Percentiles rank a stretch among this genome's conserved stretches.
Evolutionary conservation across 2,113 vertebrate genomes (phyloP).

Genomic region (Paratilapia polleni): DNA sequence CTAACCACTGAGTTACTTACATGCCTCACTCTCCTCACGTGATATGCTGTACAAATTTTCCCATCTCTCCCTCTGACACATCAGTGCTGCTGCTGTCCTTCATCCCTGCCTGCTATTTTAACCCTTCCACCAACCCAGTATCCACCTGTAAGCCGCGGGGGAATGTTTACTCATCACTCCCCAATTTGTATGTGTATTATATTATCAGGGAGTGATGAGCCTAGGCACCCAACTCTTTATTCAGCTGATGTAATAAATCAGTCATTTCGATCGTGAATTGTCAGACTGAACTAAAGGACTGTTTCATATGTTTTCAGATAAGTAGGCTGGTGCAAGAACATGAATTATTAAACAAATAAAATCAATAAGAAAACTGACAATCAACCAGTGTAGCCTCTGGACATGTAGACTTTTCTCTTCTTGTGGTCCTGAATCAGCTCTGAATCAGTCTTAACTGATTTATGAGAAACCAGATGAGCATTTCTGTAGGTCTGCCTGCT

Average conservation of each 20-base stretch:
- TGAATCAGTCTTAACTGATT: no score
- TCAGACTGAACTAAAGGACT: no score
- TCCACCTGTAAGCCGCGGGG: background rate
- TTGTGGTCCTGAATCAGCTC: background rate
- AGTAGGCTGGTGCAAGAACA: background rate
- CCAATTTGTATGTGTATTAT: no score
- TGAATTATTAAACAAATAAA: background rate
- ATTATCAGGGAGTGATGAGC: background rate
- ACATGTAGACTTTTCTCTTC: background rate
- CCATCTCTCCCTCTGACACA: background rate
- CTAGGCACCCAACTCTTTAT: background rate
- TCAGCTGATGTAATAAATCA: background rate
- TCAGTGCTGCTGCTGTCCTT: no score
- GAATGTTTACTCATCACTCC: no score
- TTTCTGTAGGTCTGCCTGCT: background rate
- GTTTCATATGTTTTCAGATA: background rate
- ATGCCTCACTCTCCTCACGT: background rate
- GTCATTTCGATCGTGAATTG: background rate
- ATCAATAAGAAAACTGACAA: background rate
- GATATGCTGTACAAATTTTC: background rate
- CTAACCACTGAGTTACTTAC: background rate
- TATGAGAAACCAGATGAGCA: background rate
- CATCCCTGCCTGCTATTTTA: background rate
- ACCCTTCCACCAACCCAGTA: background rate
- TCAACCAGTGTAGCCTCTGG: background rate